Evolutionary conservation across 2,113 vertebrate species (phyloP).

Genomic region (Phylloscopus trochiloides): DNA sequence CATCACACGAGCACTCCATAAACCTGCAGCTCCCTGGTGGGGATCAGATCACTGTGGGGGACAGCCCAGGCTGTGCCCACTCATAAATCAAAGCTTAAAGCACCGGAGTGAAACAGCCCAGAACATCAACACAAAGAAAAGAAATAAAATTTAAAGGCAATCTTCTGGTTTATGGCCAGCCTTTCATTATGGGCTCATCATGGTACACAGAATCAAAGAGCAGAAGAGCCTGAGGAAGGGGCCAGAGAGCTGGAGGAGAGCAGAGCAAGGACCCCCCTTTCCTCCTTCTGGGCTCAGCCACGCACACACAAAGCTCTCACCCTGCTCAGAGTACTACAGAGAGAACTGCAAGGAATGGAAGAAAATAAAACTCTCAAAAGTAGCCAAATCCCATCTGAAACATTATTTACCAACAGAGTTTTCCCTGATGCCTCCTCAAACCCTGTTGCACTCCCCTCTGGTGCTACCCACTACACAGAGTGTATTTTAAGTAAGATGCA

Average conservation of each 20-base stretch:
- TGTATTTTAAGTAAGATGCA: neutral
- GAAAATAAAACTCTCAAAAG: neutral
- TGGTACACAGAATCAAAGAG: neutral
- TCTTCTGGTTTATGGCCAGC: neutral
- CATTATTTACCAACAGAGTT: neutral
- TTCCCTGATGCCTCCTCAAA: neutral
- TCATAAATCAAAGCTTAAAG: neutral
- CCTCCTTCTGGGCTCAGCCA: neutral
- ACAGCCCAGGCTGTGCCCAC: neutral
- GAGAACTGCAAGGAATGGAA: neutral
- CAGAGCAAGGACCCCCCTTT: neutral
- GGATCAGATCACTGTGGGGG: neutral
- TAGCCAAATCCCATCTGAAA: neutral
- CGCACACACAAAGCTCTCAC: fast-evolving
- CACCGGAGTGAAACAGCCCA: neutral
- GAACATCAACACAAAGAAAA: neutral
- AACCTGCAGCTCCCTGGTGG: neutral
- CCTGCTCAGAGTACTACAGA: no score
- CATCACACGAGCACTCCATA: neutral
- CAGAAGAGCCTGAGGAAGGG: neutral
- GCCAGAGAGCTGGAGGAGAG: neutral
- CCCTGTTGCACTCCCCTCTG: neutral
- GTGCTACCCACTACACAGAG: fast-evolving
- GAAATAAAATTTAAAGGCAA: neutral
- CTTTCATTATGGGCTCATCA: neutral